Percentiles rank a stretch among this genome's conserved stretches.
Evolutionary conservation across 2,888 invertebrate species (phyloP).

Genomic region (Sminthurinus aureus): DNA sequence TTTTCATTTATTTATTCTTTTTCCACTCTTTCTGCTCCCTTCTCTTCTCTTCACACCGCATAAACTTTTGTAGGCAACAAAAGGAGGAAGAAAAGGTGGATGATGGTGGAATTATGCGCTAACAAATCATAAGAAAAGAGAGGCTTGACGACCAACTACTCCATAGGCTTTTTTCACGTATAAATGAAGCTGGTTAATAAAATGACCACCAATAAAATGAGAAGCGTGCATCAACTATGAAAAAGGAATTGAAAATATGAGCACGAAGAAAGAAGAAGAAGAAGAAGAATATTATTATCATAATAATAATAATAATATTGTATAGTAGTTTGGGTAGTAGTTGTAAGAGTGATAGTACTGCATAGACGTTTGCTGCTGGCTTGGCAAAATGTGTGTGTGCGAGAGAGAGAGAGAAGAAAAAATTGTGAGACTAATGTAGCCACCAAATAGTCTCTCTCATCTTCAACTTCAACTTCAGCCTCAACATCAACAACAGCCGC

Average conservation of each 20-base stretch:
- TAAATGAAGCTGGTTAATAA: background rate
- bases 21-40: conserved; percentile 9
- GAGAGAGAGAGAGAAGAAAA: background rate
- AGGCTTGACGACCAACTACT: background rate
- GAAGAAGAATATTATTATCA: background rate
- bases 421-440: conserved; percentile 4
- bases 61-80: background rate
- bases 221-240: background rate
- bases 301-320: background rate
- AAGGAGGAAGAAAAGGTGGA: background rate
- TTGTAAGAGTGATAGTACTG: background rate
- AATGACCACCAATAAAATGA: background rate
- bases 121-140: background rate
- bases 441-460: conserved; percentile 24
- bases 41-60: background rate
- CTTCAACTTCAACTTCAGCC: too few relatives aligned
- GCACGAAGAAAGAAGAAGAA: conserved; percentile 5
- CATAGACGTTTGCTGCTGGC: background rate
- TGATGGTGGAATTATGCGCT: background rate
- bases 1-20: background rate
- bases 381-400: too few relatives aligned
- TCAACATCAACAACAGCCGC: background rate
- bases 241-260: background rate
- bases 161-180: conserved; percentile 3
- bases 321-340: too few relatives aligned